Percentiles rank a stretch among this genome's conserved stretches.
phyloP scores from a whole-genome alignment of 2,113 vertebrate genomes.

The Cacatua alba region DNA sequence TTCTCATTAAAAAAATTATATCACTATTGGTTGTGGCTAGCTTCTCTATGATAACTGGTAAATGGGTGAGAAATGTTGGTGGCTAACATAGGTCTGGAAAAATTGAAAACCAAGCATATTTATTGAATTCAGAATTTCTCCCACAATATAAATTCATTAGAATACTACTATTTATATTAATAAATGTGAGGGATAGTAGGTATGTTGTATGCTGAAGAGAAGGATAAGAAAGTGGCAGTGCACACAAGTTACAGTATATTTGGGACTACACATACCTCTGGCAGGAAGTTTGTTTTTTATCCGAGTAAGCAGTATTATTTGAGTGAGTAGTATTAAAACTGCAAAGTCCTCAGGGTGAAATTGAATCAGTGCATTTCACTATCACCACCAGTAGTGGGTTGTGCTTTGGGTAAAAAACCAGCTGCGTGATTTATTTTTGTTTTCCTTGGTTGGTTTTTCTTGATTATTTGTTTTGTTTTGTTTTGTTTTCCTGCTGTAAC shows the following conservation, averaged over 20 bases:
- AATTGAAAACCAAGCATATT: not conserved
- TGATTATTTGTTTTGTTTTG: not conserved
- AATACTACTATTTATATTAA: not conserved
- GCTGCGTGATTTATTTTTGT: not conserved
- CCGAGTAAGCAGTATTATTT: not conserved
- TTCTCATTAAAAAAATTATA: not conserved
- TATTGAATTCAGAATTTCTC: not conserved
- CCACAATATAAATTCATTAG: not conserved
- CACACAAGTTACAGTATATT: not conserved
- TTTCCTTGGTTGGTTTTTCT: not conserved
- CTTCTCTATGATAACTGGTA: not conserved
- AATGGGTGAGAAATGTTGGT: not conserved
- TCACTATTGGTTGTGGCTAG: not conserved
- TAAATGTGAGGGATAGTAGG: not conserved
- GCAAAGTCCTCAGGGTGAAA: not conserved
- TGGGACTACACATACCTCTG: not conserved
- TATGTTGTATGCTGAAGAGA: not conserved
- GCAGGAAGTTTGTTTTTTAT: not conserved
- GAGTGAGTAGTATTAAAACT: not conserved
- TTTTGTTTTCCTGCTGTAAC: not conserved
- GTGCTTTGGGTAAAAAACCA: not conserved
- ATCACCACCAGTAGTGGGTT: not conserved
- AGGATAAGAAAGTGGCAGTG: not conserved
- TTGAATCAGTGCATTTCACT: not conserved
- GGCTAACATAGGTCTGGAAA: not conserved